Percentiles rank a stretch among this genome's conserved stretches.
Evolutionary conservation across 2,113 vertebrate genomes (phyloP).

Genomic region (Leptobrachium ailaonicum): DNA sequence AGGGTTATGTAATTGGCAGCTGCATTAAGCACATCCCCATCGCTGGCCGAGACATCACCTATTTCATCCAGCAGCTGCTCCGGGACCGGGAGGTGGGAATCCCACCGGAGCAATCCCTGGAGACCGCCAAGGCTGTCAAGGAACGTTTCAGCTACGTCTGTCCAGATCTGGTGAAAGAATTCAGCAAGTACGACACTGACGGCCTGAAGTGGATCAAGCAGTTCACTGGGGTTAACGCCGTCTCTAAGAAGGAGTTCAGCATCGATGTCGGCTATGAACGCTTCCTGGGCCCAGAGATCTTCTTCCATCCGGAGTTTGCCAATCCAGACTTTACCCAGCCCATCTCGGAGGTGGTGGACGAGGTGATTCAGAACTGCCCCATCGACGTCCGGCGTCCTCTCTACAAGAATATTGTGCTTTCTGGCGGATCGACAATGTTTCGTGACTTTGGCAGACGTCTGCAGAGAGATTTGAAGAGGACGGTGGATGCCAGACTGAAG

Average conservation of each 20-base stretch:
- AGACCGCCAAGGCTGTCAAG: constrained; percentile 98
- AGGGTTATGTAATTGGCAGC: constrained; percentile 98
- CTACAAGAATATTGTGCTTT: constrained; percentile 96
- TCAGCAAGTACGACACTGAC: constrained; percentile 95
- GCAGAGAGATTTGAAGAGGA: constrained; percentile 94
- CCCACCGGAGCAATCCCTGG: constrained; percentile 94
- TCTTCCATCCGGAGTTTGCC: constrained; percentile 98
- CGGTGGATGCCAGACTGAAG: constrained; percentile 93
- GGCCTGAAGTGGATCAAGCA: constrained; percentile 98
- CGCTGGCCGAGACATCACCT: constrained; percentile 95
- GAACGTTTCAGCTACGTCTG: constrained; percentile 97
- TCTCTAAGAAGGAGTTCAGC: constrained; percentile 97
- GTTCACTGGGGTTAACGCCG: constrained; percentile 93
- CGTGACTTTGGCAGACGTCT: constrained; percentile 95
- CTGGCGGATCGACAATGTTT: constrained; percentile 98
- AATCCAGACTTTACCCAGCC: constrained; percentile 98
- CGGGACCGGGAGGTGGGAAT: constrained; percentile 96
- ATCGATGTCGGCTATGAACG: constrained; percentile 97
- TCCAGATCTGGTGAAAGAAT: constrained; percentile 97
- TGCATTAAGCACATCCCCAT: constrained; percentile 99
- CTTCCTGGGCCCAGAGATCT: constrained; percentile 96
- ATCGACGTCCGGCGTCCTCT: constrained; percentile 96
- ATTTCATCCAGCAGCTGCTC: constrained; percentile 95
- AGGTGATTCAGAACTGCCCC: constrained; percentile 98
- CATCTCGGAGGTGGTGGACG: constrained; percentile 97